Conservation (phyloP, 2,888 invertebrate genomes). For the Schrankia costaestrigalis region DNA sequence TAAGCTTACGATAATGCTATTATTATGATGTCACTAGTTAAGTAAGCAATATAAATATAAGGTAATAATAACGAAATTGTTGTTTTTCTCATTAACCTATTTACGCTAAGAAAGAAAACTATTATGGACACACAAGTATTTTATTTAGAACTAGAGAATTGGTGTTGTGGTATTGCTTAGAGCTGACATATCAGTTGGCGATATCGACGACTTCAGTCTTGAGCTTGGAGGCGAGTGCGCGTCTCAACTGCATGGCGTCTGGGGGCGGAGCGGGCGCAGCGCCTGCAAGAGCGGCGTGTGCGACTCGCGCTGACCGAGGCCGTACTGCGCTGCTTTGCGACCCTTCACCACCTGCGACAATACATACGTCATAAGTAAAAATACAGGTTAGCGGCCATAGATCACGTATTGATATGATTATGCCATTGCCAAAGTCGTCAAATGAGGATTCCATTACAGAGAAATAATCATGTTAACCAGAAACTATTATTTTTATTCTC, state of each 20-base stretch:
- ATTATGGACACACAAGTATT: neutral
- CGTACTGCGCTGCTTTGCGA: constrained; percentile 65
- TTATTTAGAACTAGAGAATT: constrained; percentile 6
- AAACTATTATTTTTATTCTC: too few species aligned
- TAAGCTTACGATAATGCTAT: constrained; percentile 79
- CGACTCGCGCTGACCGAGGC: constrained; percentile 88
- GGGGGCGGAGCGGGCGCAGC: constrained; percentile 66
- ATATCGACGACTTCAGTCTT: constrained; percentile 91
- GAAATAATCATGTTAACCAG: too few species aligned
- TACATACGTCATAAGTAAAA: neutral
- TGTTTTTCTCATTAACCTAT: constrained; percentile 46
- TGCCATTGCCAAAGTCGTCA: too few species aligned
- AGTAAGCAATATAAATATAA: constrained; percentile 81
- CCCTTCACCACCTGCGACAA: constrained; percentile 78
- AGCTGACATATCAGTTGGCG: constrained; percentile 32
- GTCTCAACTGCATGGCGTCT: constrained; percentile 87
- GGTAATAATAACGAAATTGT: constrained; percentile 61
- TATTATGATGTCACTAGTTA: constrained; percentile 80
- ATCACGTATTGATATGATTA: too few species aligned
- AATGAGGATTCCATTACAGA: too few species aligned
- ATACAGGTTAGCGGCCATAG: too few species aligned
- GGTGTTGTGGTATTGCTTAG: constrained; percentile 6
- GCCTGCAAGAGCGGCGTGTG: constrained; percentile 83
- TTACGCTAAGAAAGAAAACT: neutral
- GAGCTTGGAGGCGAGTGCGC: constrained; percentile 90